Percentiles rank a stretch among this genome's conserved stretches.
phyloP scores from a whole-genome alignment of 2,888 invertebrate species.

The Philereme vetulata region DNA sequence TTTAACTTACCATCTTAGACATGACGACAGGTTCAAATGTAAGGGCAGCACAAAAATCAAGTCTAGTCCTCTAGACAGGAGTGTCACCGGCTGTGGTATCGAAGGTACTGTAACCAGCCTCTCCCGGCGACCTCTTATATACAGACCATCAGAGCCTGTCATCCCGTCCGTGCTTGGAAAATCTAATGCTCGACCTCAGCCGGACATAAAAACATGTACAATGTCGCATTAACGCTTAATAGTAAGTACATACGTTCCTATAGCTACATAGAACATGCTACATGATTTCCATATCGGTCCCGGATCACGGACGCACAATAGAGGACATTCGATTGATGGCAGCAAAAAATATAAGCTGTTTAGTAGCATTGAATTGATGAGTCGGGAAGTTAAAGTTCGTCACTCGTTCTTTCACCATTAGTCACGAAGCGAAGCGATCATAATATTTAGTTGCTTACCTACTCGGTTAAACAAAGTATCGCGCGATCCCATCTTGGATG shows the following conservation, averaged over 20 bases:
- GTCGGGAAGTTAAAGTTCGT: constrained; percentile 7
- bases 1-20: constrained; percentile 71
- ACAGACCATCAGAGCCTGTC: constrained; percentile 45
- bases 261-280: constrained; percentile 7
- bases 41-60: constrained; percentile 48
- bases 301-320: constrained; percentile 60
- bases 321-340: constrained; percentile 49
- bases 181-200: constrained; percentile 64
- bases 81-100: constrained; percentile 53
- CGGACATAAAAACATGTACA: constrained; percentile 54
- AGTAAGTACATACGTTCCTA: constrained; percentile 41
- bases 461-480: too few relatives aligned
- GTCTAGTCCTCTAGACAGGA: constrained; percentile 69
- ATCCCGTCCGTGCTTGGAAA: constrained; percentile 74
- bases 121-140: constrained; percentile 57
- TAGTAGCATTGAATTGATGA: constrained; percentile 21
- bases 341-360: constrained; percentile 48
- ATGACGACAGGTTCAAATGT: constrained; percentile 48
- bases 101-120: constrained; percentile 35
- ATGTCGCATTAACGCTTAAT: constrained; percentile 77
- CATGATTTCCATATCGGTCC: constrained; percentile 72
- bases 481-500: too few relatives aligned
- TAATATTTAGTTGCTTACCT: too few relatives aligned
- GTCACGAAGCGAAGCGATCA: too few relatives aligned
- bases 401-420: not conserved